Base-by-base conservation (phyloP, 2,888 invertebrate species). In the Chouioia cunea region DNA sequence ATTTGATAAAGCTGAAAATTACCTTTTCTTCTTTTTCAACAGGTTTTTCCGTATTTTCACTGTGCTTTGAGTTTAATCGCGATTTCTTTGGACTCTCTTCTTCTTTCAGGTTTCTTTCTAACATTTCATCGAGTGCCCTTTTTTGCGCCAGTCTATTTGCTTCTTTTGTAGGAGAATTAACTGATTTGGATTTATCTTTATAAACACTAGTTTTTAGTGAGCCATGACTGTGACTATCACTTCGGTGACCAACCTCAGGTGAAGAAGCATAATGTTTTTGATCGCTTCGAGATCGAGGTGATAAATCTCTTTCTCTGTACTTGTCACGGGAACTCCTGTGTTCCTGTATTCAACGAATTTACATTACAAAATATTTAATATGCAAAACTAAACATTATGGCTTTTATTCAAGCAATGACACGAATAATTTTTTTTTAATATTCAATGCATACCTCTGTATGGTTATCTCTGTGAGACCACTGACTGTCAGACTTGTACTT, bases 401-500 rank as follows among this genome's bases (percentile, higher is more conserved):
- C 4, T 65, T 36, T 0, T 57, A 14, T 57, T 65, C 52, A 63
- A 3, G 53, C 46, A 53, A 22, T 63, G 23, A 20, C 6, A 60
- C 1, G 15, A 12, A 53, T 18, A 22, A 54, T 64, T 54, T 53
- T 18, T 22, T 46, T 64, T 52, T 54, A 44, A 6, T 53, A 36
- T 15, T 44, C 22, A 8, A 59, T 44, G 50, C 27, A 69, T 78
- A 84, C 84, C 77, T 83, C 81, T 70, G 77, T 77, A 75, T 84
- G 82, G 68, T 54, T 79, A 65, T 81, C 79, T 18, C 79, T 80
- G 44, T 80, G 81, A 71, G 80, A 78, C 80, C 83, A 79, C 4
- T 79, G 79, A 71, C 64, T 77, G n/a, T 83, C 82, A 4, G 79
- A 77, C 76, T 83, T 83, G 53, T 82, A 82, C 73, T 84, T 85